Conservation (phyloP, 1,140 invertebrate genomes). For the Diorhabda carinulata region DNA sequence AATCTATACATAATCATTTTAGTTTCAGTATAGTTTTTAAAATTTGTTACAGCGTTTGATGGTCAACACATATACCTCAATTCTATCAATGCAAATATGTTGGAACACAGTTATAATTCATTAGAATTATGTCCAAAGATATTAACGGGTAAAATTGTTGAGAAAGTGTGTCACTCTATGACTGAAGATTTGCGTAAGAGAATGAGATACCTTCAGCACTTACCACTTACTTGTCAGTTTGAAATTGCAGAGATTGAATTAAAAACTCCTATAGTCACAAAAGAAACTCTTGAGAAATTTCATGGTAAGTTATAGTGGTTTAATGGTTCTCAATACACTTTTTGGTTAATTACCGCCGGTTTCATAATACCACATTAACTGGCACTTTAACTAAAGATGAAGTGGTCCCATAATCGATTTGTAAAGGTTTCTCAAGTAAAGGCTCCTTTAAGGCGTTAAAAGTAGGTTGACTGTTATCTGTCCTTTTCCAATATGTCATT, state of each 20-base stretch:
- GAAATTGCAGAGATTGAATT: slow-evolving; percentile 85
- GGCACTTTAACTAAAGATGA: no score
- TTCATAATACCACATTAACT: no score
- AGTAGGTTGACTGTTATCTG: no score
- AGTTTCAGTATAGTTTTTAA: no score
- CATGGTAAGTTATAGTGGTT: slow-evolving; percentile 51
- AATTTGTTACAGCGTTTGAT: slow-evolving; percentile 63
- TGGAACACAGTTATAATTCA: slow-evolving; percentile 80
- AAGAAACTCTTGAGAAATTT: slow-evolving; percentile 62
- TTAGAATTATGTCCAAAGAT: slow-evolving; percentile 73
- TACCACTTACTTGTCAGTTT: slow-evolving; percentile 87
- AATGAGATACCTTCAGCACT: slow-evolving; percentile 78
- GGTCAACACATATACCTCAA: slow-evolving; percentile 92
- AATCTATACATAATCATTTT: no score
- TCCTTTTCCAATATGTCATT: no score
- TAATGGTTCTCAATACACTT: no score
- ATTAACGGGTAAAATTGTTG: slow-evolving; percentile 71
- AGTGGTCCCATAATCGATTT: no score
- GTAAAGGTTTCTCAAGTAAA: no score
- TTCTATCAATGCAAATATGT: slow-evolving; percentile 84
- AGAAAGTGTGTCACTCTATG: slow-evolving; percentile 80
- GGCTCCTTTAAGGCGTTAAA: no score
- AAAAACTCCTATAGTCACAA: slow-evolving; percentile 64
- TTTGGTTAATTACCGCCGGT: no score
- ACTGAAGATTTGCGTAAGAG: slow-evolving; percentile 73